Evolutionary conservation across 2,797 vertebrate species (phyloP).

Genomic region (Falco novaeseelandiae): DNA sequence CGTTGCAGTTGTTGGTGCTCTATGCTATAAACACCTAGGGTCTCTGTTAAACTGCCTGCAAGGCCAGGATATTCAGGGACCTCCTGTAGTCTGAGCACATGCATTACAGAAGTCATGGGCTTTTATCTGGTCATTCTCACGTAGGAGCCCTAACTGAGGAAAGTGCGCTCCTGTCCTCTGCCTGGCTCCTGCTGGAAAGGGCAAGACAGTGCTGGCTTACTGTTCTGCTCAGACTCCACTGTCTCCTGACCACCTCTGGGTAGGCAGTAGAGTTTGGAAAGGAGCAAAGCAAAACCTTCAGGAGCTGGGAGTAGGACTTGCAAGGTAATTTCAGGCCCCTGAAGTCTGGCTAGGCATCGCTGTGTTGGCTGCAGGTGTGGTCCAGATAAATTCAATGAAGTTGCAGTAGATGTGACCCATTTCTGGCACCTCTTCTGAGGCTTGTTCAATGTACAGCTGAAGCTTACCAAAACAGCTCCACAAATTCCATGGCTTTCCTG

Average conservation of each 20-base stretch:
- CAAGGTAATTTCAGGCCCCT: not conserved
- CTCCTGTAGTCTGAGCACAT: not conserved
- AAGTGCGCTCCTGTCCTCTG: not conserved
- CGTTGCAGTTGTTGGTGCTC: not conserved
- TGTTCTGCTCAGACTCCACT: not conserved
- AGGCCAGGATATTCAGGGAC: not conserved
- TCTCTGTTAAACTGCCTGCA: not conserved
- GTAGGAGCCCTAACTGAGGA: not conserved
- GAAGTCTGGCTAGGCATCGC: not conserved
- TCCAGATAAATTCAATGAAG: not conserved
- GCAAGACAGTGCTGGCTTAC: not conserved
- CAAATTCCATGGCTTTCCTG: not conserved
- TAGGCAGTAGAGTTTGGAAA: not conserved
- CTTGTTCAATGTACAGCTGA: not conserved
- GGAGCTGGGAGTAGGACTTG: not conserved
- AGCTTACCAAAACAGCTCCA: not conserved
- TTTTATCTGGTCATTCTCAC: not conserved
- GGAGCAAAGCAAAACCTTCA: not conserved
- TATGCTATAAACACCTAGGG: not conserved
- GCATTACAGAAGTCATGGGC: not conserved
- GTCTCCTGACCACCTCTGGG: not conserved
- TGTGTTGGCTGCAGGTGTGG: not conserved
- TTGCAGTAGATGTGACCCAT: not conserved
- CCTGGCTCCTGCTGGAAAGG: not conserved
- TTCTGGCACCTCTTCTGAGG: not conserved